Percentiles rank a stretch among this genome's conserved stretches.
phyloP scores from a whole-genome alignment of 2,888 invertebrate species.

The Punctoribates punctum region DNA sequence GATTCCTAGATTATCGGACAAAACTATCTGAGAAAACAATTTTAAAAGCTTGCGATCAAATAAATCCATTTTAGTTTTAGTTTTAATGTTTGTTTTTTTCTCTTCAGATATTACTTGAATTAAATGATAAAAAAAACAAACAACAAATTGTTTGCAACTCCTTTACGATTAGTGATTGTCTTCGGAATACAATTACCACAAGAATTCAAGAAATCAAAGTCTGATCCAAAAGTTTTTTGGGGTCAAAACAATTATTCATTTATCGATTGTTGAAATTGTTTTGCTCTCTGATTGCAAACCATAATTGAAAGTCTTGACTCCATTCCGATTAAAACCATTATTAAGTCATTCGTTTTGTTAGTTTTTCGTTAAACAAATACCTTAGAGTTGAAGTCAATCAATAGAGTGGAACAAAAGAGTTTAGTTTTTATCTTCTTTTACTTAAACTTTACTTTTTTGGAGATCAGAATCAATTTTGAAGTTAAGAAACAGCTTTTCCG shows the following conservation, averaged over 20 bases:
- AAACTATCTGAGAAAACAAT: too few species aligned
- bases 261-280: neutral
- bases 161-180: neutral
- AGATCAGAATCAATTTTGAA: slow-evolving; percentile 7
- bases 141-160: neutral
- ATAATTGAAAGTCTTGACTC: neutral
- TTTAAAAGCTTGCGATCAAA: too few species aligned
- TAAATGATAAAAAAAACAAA: neutral
- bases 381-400: neutral
- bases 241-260: slow-evolving; percentile 23
- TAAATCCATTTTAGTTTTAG: neutral
- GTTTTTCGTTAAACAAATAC: neutral
- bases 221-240: neutral
- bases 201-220: neutral
- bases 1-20: too few species aligned
- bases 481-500: neutral
- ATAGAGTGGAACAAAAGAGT: neutral
- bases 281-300: neutral
- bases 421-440: neutral
- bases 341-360: neutral
- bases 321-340: neutral
- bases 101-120: neutral
- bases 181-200: neutral
- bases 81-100: neutral
- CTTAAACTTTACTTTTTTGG: neutral